These are phyloP conservation scores for Acanthococcus lagerstroemiae DNA, from an alignment of 2,888 invertebrate genomes.

Conservation along the genomic window DNA sequence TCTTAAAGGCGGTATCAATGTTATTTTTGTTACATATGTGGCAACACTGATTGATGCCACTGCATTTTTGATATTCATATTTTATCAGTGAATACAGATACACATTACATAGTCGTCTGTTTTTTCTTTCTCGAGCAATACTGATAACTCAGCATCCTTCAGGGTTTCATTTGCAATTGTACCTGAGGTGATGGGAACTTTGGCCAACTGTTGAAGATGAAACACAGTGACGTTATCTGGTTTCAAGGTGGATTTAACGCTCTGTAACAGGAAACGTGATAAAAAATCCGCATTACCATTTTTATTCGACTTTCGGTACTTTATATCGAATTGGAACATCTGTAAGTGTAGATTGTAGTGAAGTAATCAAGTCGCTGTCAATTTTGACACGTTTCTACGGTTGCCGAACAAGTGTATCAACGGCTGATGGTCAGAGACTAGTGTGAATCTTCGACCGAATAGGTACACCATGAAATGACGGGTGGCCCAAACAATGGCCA, in stretches of 20 bases:
- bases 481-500: slow-evolving; percentile 26
- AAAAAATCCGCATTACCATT: slow-evolving; percentile 6
- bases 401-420: neutral
- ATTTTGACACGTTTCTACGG: neutral
- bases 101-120: too few species aligned
- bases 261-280: neutral
- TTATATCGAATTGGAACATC: slow-evolving; percentile 9
- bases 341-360: slow-evolving; percentile 23
- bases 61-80: too few species aligned
- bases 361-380: slow-evolving; percentile 3
- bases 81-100: too few species aligned
- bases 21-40: too few species aligned
- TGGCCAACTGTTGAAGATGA: too few species aligned
- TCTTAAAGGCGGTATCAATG: too few species aligned
- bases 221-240: too few species aligned
- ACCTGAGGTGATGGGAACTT: too few species aligned
- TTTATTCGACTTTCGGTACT: neutral
- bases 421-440: neutral
- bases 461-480: neutral
- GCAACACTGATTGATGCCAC: too few species aligned
- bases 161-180: too few species aligned
- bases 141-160: too few species aligned
- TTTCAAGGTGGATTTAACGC: neutral
- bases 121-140: too few species aligned
- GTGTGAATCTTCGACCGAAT: neutral